Evolutionary conservation across 2,888 invertebrate species (phyloP).

Genomic region (Steinernema carpocapsae): DNA sequence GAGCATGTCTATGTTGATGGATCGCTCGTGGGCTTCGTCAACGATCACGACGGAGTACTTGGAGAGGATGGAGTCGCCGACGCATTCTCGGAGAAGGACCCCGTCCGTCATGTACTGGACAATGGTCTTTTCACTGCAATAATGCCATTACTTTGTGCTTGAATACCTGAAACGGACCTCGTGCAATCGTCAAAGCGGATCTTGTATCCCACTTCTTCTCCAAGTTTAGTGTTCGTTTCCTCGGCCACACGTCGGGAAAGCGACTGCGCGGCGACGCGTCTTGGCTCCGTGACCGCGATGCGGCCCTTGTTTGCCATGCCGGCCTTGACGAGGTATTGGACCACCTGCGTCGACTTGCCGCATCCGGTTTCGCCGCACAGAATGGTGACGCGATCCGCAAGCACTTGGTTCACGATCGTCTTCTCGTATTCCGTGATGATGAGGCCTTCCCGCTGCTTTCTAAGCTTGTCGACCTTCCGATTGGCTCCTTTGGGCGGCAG

Average conservation of each 20-base stretch:
- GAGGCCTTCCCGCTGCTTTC: not conserved
- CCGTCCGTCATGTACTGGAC: slow-evolving; percentile 92
- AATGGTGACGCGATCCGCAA: not conserved
- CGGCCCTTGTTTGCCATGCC: slow-evolving; percentile 79
- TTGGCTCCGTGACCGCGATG: slow-evolving; percentile 88
- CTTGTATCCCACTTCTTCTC: slow-evolving; percentile 82
- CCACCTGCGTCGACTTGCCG: slow-evolving; percentile 90
- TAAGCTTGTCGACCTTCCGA: not conserved
- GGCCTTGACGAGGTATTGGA: slow-evolving; percentile 84
- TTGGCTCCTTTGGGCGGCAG: not conserved
- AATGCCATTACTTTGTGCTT: not conserved
- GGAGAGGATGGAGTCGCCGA: slow-evolving; percentile 87
- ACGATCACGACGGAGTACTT: slow-evolving; percentile 75
- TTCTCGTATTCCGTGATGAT: slow-evolving; percentile 32
- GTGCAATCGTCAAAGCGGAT: slow-evolving; percentile 75
- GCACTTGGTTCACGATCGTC: not conserved
- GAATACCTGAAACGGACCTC: not conserved
- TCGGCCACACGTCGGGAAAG: slow-evolving; percentile 87
- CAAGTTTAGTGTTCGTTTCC: slow-evolving; percentile 81
- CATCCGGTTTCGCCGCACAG: slow-evolving; percentile 84
- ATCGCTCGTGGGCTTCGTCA: slow-evolving; percentile 83
- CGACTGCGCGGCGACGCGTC: slow-evolving; percentile 86
- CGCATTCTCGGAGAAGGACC: slow-evolving; percentile 88
- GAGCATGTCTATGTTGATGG: slow-evolving; percentile 87
- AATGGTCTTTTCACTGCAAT: slow-evolving; percentile 31